Base-by-base conservation (phyloP, 2,888 invertebrate genomes). In the Geophilus truncorum region DNA sequence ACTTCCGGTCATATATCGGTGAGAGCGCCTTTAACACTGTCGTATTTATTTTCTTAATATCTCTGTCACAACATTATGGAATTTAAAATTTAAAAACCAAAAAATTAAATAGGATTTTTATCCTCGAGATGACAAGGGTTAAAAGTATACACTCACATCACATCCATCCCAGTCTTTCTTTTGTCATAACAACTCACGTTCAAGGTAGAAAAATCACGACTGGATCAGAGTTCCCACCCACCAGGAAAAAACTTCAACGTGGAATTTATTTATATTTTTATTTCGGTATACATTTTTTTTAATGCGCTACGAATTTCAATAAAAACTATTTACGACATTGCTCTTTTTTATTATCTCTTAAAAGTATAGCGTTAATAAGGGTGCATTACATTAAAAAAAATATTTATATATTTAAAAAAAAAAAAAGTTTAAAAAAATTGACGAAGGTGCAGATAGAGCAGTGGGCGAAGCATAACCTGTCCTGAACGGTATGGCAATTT, bases 391-490 rank as follows among this genome's bases (percentile, higher is more conserved):
- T 18, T 3, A 1, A 45, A 1, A 2, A 45, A 45, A 45, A 18
- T 5, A 45, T 12, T 1, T 3, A 4, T 9, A 57, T 23, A 1
- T 3, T 6, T 10, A 23, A 0, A 6, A 23, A 62, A 15, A 23
- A 62, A 62, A 25, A 25, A 62, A 57, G n/a, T n/a, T n/a, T n/a
- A 57, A 57, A 57, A 57, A n/a, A 57, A n/a, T 57, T 57, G 57
- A 57, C n/a, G 57, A 62, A 70, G 70, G 70, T 70, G 70, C n/a
- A 70, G 70, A 70, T 70, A 70, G 70, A 70, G 70, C 28, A 70
- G 70, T 70, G 70, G 70, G 70, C 70, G 70, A 70, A 70, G 70
- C 70, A 70, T 70, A 70, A 70, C 70, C 70, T 70, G 70, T 70
- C 70, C 70, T 25, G 70, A 70, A 70, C 70, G 70, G 25, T 70